Conservation (phyloP, 92 coral and sea anemone species). For the Epizoanthus illoricatus region DNA sequence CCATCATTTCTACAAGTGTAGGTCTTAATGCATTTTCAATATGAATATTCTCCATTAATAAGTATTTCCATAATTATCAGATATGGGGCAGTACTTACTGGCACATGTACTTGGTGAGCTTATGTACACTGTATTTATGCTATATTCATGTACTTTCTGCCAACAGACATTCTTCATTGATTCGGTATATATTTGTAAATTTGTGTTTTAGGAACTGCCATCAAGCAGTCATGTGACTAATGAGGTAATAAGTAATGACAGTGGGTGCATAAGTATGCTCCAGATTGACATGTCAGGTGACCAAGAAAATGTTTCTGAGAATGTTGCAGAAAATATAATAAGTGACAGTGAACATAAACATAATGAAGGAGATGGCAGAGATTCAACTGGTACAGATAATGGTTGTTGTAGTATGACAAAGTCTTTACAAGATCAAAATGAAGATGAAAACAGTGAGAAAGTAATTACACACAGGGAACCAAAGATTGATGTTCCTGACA, state of each 20-base stretch:
- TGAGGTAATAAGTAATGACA: background rate
- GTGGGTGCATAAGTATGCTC: background rate
- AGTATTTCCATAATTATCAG: no score
- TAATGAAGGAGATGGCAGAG: background rate
- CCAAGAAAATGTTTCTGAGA: background rate
- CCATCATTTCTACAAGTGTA: no score
- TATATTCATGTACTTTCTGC: no score
- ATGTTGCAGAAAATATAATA: background rate
- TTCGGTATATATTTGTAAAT: background rate
- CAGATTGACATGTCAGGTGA: no score
- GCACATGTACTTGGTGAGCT: no score
- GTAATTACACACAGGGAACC: no score
- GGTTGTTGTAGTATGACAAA: background rate
- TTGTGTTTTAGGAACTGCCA: conserved; percentile 1
- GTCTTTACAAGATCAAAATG: background rate
- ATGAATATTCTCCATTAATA: no score
- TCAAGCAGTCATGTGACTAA: background rate
- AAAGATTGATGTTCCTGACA: background rate
- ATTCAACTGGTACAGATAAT: background rate
- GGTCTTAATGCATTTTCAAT: no score
- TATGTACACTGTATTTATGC: no score
- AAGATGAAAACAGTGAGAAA: background rate
- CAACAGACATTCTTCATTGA: background rate
- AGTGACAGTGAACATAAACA: background rate
- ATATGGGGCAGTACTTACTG: no score